These are phyloP conservation scores for Priocnemis perturbator DNA, from an alignment of 2,888 invertebrate genomes.

Conservation along the genomic window DNA sequence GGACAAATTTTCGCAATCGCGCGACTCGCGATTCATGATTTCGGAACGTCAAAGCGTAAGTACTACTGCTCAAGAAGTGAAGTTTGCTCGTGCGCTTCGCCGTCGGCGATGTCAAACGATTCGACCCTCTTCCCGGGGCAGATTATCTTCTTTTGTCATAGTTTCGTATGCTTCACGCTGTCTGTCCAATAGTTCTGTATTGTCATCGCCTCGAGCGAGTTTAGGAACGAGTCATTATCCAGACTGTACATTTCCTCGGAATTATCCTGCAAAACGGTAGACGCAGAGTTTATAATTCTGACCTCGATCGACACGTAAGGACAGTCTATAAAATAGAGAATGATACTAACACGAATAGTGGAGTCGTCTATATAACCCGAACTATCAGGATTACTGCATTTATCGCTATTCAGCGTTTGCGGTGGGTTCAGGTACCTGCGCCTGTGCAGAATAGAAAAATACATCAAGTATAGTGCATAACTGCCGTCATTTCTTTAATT, in stretches of 20 bases:
- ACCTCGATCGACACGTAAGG: background rate
- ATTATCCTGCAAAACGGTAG: slow-evolving; percentile 84
- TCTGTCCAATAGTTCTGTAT: slow-evolving; percentile 97
- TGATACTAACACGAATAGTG: slow-evolving; percentile 84
- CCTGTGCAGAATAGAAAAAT: slow-evolving; percentile 66
- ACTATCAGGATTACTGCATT: slow-evolving; percentile 90
- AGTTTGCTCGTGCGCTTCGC: slow-evolving; percentile 56
- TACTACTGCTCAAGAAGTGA: slow-evolving; percentile 56
- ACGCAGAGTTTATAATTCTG: no score
- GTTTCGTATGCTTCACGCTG: slow-evolving; percentile 91
- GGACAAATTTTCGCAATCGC: background rate
- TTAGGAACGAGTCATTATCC: slow-evolving; percentile 95
- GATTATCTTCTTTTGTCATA: slow-evolving; percentile 77
- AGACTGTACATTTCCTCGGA: slow-evolving; percentile 96
- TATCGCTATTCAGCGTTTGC: slow-evolving; percentile 85
- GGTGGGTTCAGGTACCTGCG: slow-evolving; percentile 87
- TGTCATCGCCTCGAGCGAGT: slow-evolving; percentile 94
- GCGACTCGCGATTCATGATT: background rate
- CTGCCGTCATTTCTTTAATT: no score
- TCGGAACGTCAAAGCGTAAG: background rate
- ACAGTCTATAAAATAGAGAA: background rate
- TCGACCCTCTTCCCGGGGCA: slow-evolving; percentile 53
- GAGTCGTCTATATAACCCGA: slow-evolving; percentile 92
- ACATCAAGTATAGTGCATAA: slow-evolving; percentile 13
- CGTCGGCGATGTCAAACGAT: slow-evolving; percentile 55